Evolutionary conservation across 2,113 vertebrate species (phyloP), one percentile per base, ranked within the genome.

Genomic region (Plestiodon gilberti): DNA sequence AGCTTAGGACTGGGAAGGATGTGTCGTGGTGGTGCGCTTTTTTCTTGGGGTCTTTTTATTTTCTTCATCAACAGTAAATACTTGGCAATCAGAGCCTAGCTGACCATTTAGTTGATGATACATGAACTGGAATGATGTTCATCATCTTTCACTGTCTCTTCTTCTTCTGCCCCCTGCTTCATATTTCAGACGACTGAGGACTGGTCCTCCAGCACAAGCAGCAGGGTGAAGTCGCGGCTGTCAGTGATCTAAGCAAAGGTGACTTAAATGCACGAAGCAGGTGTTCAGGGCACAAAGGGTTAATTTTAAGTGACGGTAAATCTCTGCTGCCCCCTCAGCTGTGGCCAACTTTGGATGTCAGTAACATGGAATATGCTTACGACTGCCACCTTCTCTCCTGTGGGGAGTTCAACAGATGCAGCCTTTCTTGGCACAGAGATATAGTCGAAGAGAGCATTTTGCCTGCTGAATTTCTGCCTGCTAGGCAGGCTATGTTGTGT

Each of bases 171-270:
- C 88, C 6, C 0, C 0, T 91, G 83, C 90, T 83, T 82, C 83
- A 17, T 85, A 79, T 71, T 69, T 82, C 17, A 78, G 84, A 48
- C 84, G 89, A 89, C 38, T 90, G 38, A 48, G 85, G 89, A 89
- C 38, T 90, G 38, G 62, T 59, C 78, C 83, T 43, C 33, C 86
- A 90, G 85, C 80, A 81, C 30, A 92, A 83, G 77, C 25, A 78
- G 84, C 48, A 78, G 55, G 89, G 61, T 48, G 43, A 85, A 0
- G 0, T 23, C n/a, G 33, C 62, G 59, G 30, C 81, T 73, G 11
- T 28, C 30, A 0, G 2, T 28, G 35, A 91, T 85, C 80, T 52
- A 64, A 3, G 77, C 59, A 57, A 25, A 87, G 81, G 71, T 83
- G 57, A 90, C 43, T 35, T 70, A 65, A 75, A 67, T 8, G 64